phyloP scores from a whole-genome alignment of 2,888 invertebrate species.

The Eurytoma adleriae region DNA sequence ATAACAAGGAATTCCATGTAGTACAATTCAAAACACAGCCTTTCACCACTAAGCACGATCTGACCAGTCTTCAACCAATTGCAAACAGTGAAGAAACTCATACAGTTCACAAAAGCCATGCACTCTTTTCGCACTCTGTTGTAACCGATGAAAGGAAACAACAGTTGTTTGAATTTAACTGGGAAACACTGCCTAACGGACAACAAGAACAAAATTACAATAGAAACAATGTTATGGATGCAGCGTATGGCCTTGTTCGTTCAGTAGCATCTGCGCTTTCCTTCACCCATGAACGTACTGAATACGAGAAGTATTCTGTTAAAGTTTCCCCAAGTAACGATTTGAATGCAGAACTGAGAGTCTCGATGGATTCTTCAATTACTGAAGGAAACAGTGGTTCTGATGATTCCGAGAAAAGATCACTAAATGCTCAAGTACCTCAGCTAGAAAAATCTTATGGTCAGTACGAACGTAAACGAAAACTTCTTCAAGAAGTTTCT shows the following conservation, averaged over 20 bases:
- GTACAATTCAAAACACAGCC: slow-evolving; percentile 82
- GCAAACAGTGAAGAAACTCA: slow-evolving; percentile 65
- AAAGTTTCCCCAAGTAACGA: slow-evolving; percentile 42
- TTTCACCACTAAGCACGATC: slow-evolving; percentile 80
- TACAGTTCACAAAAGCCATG: slow-evolving; percentile 66
- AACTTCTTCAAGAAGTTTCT: slow-evolving; percentile 77
- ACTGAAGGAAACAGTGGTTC: not conserved
- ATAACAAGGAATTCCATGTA: slow-evolving; percentile 77
- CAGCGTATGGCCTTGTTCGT: not conserved
- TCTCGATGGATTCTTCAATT: slow-evolving; percentile 19
- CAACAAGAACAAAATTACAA: slow-evolving; percentile 5
- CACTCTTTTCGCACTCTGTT: not conserved
- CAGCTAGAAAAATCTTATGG: slow-evolving; percentile 30
- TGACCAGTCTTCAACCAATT: slow-evolving; percentile 78
- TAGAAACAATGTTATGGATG: slow-evolving; percentile 5
- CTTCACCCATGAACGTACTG: not conserved
- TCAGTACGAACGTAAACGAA: slow-evolving; percentile 43
- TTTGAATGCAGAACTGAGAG: slow-evolving; percentile 16
- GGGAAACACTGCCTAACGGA: slow-evolving; percentile 20
- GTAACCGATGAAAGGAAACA: slow-evolving; percentile 31
- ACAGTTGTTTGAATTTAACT: slow-evolving; percentile 29
- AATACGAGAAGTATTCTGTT: slow-evolving; percentile 45
- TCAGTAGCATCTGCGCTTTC: slow-evolving; percentile 30
- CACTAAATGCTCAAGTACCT: slow-evolving; percentile 49
- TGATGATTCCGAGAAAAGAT: not conserved